A percentile compares a stretch with the other conserved stretches of the same genome.
Evolutionary conservation across 2,797 vertebrate species (phyloP).

Genomic region (Microchirus variegatus): DNA sequence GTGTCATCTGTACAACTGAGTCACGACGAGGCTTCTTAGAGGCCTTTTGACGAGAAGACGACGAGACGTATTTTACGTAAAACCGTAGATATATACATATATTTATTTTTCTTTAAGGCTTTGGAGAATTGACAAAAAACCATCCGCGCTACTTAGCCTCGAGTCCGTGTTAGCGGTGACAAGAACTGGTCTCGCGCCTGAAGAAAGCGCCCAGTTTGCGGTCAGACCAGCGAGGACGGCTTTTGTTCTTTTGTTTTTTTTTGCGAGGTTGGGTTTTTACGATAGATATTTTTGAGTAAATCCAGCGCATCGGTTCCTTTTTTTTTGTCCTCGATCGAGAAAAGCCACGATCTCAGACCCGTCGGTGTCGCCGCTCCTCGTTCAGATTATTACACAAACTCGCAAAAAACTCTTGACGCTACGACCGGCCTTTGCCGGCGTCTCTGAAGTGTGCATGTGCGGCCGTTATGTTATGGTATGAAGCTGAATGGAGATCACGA

Average conservation of each 20-base stretch:
- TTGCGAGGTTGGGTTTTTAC: conserved; percentile 70
- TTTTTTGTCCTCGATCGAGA: conserved; percentile 47
- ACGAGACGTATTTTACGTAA: conserved; percentile 75
- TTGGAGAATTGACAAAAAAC: conserved; percentile 52
- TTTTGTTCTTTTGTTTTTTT: too few species aligned
- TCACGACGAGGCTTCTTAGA: conserved; percentile 46
- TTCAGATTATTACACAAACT: conserved; percentile 26
- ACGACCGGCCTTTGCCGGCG: conserved; percentile 32
- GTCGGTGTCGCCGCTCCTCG: conserved; percentile 40
- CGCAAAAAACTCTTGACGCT: conserved; percentile 22
- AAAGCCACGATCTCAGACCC: conserved; percentile 54
- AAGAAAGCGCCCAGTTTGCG: conserved; percentile 54
- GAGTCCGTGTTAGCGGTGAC: conserved; percentile 47
- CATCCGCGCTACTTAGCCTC: conserved; percentile 36
- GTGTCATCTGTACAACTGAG: conserved; percentile 56
- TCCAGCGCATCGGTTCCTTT: conserved; percentile 60
- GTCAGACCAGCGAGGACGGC: conserved; percentile 38
- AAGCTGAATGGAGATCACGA: conserved; percentile 57
- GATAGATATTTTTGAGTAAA: conserved; percentile 70
- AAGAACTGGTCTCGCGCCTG: conserved; percentile 26
- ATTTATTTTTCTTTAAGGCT: conserved; percentile 77
- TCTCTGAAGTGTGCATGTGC: conserved; percentile 28
- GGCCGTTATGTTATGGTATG: conserved; percentile 14
- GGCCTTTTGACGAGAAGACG: conserved; percentile 62
- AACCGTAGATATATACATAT: conserved; percentile 72